Percentiles rank a stretch among this genome's conserved stretches.
Evolutionary conservation across 2,113 vertebrate species (phyloP).

Genomic region (Morone chrysops): DNA sequence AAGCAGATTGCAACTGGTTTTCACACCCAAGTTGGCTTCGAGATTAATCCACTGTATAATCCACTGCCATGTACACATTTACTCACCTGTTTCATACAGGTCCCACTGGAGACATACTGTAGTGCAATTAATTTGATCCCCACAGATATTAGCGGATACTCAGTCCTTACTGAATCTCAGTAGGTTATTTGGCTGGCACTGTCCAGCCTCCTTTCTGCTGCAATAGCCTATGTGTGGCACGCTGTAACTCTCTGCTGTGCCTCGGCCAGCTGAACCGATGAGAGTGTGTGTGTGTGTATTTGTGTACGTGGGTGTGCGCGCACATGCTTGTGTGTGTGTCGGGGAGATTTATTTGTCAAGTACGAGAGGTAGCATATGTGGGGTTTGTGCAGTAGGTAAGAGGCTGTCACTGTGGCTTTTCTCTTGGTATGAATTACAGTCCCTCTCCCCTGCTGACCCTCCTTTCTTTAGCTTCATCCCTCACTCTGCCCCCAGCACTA

Average conservation of each 20-base stretch:
- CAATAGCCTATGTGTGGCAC: slow-evolving; percentile 50
- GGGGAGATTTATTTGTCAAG: slow-evolving; percentile 46
- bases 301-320: slow-evolving; percentile 15
- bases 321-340: slow-evolving; percentile 2
- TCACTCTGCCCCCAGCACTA: slow-evolving; percentile 1
- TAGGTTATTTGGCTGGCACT: slow-evolving; percentile 47
- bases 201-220: slow-evolving; percentile 51
- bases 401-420: slow-evolving; percentile 42
- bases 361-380: slow-evolving; percentile 32
- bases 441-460: slow-evolving; percentile 31
- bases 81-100: slow-evolving; percentile 44
- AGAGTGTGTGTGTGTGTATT: slow-evolving; percentile 19
- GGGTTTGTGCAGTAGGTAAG: slow-evolving; percentile 52
- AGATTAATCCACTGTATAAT: slow-evolving; percentile 46
- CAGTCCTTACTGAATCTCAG: slow-evolving; percentile 44
- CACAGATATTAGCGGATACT: slow-evolving; percentile 20
- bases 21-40: slow-evolving; percentile 40
- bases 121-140: slow-evolving; percentile 57
- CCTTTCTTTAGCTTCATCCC: slow-evolving; percentile 25
- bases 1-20: slow-evolving; percentile 21
- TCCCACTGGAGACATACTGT: slow-evolving; percentile 45
- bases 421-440: slow-evolving; percentile 34
- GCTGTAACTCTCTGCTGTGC: slow-evolving; percentile 55
- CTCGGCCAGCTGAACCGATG: slow-evolving; percentile 53
- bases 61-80: slow-evolving; percentile 33